Base-by-base conservation (phyloP, 2,797 vertebrate genomes). In the Eutrigla gurnardus region DNA sequence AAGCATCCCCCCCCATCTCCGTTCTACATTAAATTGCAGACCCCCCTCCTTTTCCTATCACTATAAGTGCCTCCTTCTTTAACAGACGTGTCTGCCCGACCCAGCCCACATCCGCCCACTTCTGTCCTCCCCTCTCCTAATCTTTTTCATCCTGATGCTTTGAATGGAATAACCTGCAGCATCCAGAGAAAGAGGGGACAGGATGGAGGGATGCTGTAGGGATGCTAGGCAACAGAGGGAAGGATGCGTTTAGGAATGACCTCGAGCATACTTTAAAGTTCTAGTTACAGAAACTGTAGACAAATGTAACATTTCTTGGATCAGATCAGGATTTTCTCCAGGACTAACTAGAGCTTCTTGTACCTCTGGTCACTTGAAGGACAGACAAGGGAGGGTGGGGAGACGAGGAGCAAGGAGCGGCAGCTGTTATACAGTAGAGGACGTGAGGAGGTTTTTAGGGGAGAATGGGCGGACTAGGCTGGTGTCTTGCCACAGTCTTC, bases 401-500 rank as follows among this genome's bases (percentile, higher is more conserved):
- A 53, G 58, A 49, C 57, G 3, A 42, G 39, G 64, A 60, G 46
- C 39, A 47, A 71, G 69, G 61, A 71, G 49, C n/a, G 55, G 64
- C 60, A 18, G 52, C 65, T 32, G 57, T 42, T 60, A 54, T 4
- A 75, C 81, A n/a, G 57, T 25, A 18, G 73, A 73, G 83, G 78
- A 89, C 80, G 71, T 73, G 68, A 85, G 71, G 65, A 80, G 77
- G 60, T 63, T 73, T 75, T 36, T 49, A 61, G 64, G 59, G 70
- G 70, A 91, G 85, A 61, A 98, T 99, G 97, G 95, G 96, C 74
- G 91, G 96, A 70, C 89, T 96, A 70, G 88, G 93, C 87, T 96
- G 96, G 96, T 98, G 97, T 89, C 95, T 98, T 64, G 85, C 95
- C 45, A 92, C 93, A 9, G 82, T 98, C 84, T 89, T 97, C 90